A percentile compares a stretch with the other conserved stretches of the same genome.
Evolutionary conservation across 92 coral and sea anemone species (phyloP).

Genomic region (Porites evermanni): DNA sequence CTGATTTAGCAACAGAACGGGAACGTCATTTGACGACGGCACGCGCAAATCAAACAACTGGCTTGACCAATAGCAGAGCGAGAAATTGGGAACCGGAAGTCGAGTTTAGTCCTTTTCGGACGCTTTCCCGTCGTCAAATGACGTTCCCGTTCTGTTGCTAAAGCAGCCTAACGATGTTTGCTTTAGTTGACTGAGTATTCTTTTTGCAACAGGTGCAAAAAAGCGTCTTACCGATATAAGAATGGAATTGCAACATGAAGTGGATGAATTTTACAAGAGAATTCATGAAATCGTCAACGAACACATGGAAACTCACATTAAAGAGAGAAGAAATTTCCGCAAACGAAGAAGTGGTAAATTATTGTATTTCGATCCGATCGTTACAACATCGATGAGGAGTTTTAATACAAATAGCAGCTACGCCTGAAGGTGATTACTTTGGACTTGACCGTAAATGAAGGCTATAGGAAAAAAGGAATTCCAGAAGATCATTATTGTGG

Average conservation of each 20-base stretch:
- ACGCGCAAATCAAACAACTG: too few species aligned
- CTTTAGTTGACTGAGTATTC: too few species aligned
- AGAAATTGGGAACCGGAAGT: too few species aligned
- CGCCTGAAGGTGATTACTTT: not conserved
- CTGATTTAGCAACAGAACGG: too few species aligned
- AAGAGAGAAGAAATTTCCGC: slow-evolving; percentile 6
- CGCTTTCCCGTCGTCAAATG: too few species aligned
- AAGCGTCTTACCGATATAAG: slow-evolving; percentile 4
- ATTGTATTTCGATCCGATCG: not conserved
- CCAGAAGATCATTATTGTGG: too few species aligned
- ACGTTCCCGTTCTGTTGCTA: too few species aligned
- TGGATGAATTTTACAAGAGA: slow-evolving; percentile 31
- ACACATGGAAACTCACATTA: slow-evolving; percentile 20
- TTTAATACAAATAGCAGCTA: not conserved
- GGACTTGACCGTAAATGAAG: not conserved
- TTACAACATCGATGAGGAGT: not conserved
- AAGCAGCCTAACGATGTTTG: too few species aligned
- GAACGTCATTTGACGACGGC: too few species aligned
- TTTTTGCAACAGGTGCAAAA: not conserved
- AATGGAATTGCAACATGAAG: slow-evolving; percentile 29
- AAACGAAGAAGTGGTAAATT: not conserved
- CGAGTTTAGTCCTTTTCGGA: too few species aligned
- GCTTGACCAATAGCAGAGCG: too few species aligned
- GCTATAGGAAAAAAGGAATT: not conserved
- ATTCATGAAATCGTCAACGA: slow-evolving; percentile 8